Evolutionary conservation across 92 coral and sea anemone species (phyloP), one percentile per base, ranked within the genome.

Genomic region (Porites rus): DNA sequence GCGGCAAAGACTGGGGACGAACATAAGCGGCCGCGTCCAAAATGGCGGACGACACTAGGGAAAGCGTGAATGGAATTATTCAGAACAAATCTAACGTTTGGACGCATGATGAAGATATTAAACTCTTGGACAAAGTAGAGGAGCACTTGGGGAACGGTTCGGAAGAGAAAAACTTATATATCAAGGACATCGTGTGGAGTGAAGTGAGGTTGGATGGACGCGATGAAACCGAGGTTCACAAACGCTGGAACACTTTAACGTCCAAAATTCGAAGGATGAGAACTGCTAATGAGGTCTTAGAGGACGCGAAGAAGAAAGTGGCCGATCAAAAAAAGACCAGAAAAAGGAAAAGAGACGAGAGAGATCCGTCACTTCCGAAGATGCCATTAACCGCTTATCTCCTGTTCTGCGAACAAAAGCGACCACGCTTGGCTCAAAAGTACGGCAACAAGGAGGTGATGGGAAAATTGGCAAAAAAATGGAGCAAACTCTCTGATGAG

Each of bases 401-500:
- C 4, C 22, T 70, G n/a, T 94, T 72, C 61, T 11, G 70, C 1
- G 63, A 76, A 56, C 78, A 78, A 1, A 90, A 92, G 43, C 80
- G 92, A 7, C 75, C 78, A 1, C 82, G 65, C 53, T 13, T 84
- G 1, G 64, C 62, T 0, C 69, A 90, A 17, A 90, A 88, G 22
- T 69, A 94, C 51, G 69, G 22, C 0, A 69, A 6, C 1, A 17
- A 25, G 1, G 94, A 94, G 7, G 8, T 94, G 0, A 19, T 63
- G 10, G 70, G 43, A 54, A 91, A 87, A n/a, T 16, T 92, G 11
- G 76, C 72, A 3, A 69, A 64, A 16, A 92, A 84, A 62, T 94
- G 98, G 98, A 90, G 43, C 1, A 88, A 88, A 56, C 84, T 94
- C 1, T 53, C 92, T 7, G 95, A 92, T 0, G 87, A 90, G 25